Evolutionary conservation across 2,797 vertebrate species (phyloP), one percentile per base, ranked within the genome.

Genomic region (Artibeus lituratus): DNA sequence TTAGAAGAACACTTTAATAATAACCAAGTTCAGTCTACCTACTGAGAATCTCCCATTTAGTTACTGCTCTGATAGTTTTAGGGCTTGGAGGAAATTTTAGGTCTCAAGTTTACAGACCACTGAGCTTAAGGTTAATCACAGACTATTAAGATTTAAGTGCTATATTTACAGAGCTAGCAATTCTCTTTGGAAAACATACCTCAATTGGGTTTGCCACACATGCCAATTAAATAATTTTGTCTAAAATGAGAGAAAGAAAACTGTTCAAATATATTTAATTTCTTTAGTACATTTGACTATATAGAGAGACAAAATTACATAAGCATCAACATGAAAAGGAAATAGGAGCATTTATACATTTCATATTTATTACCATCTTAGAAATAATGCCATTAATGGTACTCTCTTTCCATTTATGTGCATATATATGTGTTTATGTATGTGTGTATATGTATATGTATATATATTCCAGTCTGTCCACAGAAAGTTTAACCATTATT

Each of bases 71-170:
- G 26, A 12, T 87, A 74, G 74, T 89, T 93, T 18, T 57, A 53
- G 39, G 44, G 9, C 2, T 92, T 87, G 19, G 29, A 92, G 72
- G 42, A 88, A 87, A 85, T 84, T 94, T 85, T 74, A 92, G 67
- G 62, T 82, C 55, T 94, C 57, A 10, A 86, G 59, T 96, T 97
- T 85, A 90, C 90, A 94, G 90, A 90, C 37, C 55, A 85, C 35
- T 96, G 81, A 94, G 72, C 84, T 96, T 97, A 65, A 87, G 86
- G 59, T 87, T 96, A 96, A 97, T 95, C 49, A 96, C 70, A 92
- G 57, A 49, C 53, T 90, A 90, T 74, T 93, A 90, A 91, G 42
- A 93, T 85, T 85, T 94, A 95, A 97, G 37, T 84, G 72, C 29
- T 95, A 5, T 85, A 78, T 92, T 97, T 95, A 92, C 55, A 80